These are phyloP conservation scores for Bovichtus diacanthus DNA, from an alignment of 2,797 vertebrate genomes.

Conservation along the genomic window DNA sequence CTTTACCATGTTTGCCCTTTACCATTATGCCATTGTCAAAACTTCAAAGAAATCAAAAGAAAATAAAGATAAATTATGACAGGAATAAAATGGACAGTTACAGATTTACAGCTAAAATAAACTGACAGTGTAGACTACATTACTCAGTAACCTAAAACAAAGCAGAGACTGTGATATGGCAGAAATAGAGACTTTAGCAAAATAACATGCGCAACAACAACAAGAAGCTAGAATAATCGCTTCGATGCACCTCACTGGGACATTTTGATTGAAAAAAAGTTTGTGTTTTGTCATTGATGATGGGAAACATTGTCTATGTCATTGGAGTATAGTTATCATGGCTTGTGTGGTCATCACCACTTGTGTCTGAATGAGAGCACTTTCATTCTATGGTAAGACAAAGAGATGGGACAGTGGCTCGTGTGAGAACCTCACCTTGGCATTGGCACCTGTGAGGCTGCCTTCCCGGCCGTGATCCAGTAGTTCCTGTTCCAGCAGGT, in stretches of 20 bases:
- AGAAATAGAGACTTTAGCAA: slow-evolving; percentile 6
- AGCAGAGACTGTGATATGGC: background rate
- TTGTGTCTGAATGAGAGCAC: background rate
- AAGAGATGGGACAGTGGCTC: background rate
- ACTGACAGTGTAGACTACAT: background rate
- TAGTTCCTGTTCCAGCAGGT: slow-evolving; percentile 96
- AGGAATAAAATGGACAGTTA: background rate
- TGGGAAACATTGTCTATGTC: background rate
- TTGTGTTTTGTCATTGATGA: background rate
- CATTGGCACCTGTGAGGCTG: slow-evolving; percentile 87
- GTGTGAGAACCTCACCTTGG: slow-evolving; percentile 82
- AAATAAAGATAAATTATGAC: slow-evolving; percentile 60
- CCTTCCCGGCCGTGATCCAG: slow-evolving; percentile 94
- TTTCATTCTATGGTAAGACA: background rate
- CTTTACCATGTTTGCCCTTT: slow-evolving; percentile 80
- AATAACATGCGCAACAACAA: background rate
- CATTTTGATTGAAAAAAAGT: slow-evolving; percentile 1
- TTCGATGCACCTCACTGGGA: background rate
- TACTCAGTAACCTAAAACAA: background rate
- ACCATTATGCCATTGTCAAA: slow-evolving; percentile 80
- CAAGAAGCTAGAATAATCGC: background rate
- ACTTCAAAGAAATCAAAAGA: slow-evolving; percentile 77
- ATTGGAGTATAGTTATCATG: background rate
- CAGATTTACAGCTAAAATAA: background rate
- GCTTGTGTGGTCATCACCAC: background rate